These are phyloP conservation scores for Xiphydria camelus DNA, from an alignment of 2,888 invertebrate species.

Conservation along the genomic window DNA sequence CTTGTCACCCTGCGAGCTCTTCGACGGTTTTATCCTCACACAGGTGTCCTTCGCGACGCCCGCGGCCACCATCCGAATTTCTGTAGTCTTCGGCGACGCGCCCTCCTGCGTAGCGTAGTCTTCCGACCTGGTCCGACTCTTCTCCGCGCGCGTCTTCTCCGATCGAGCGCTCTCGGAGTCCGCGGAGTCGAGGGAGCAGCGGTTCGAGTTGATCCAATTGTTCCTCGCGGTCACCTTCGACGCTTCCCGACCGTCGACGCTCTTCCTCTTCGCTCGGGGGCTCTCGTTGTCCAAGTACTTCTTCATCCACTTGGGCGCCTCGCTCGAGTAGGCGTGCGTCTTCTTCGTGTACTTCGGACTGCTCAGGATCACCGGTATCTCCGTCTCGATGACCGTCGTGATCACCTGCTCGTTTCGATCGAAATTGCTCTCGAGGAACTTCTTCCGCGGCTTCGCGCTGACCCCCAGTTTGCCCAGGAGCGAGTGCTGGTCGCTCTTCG, in stretches of 20 bases:
- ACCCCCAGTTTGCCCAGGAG: constrained; percentile 35
- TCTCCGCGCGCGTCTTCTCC: not conserved
- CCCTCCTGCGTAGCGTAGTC: not conserved
- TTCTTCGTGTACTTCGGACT: constrained; percentile 47
- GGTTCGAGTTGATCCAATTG: constrained; percentile 12
- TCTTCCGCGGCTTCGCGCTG: constrained; percentile 39
- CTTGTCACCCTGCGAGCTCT: constrained; percentile 30
- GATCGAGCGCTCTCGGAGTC: constrained; percentile 8
- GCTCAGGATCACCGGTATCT: constrained; percentile 44
- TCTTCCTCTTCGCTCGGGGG: constrained; percentile 23
- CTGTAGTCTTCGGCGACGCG: constrained; percentile 13
- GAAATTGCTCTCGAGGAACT: constrained; percentile 50
- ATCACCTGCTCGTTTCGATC: constrained; percentile 52
- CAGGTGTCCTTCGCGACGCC: constrained; percentile 32
- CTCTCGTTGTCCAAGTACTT: constrained; percentile 42
- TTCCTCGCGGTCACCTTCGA: constrained; percentile 21
- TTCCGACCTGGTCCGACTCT: not conserved
- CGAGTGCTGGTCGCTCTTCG: constrained; percentile 30
- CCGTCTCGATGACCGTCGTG: constrained; percentile 51
- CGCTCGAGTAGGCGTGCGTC: constrained; percentile 39
- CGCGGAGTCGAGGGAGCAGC: constrained; percentile 12
- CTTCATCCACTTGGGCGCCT: constrained; percentile 49
- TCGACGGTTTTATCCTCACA: constrained; percentile 38
- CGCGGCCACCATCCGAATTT: constrained; percentile 17
- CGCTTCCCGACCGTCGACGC: constrained; percentile 11